Evolutionary conservation across 2,888 invertebrate species (phyloP).

Genomic region (Nomada fucata): DNA sequence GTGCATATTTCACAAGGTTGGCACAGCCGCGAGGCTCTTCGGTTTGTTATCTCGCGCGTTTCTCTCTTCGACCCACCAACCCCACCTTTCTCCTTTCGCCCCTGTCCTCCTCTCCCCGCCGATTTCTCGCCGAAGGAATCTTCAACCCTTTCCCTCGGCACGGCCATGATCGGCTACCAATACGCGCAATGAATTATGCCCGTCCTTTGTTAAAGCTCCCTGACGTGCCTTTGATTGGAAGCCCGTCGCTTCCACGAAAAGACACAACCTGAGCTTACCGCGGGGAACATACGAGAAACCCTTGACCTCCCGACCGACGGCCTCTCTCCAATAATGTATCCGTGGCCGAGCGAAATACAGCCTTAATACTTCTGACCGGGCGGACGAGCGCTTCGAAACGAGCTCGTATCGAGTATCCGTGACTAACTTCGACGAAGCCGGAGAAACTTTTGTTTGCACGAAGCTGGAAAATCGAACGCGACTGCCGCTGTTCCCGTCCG

Average conservation of each 20-base stretch:
- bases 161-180: slow-evolving; percentile 69
- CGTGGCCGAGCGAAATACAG: slow-evolving; percentile 57
- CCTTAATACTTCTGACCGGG: slow-evolving; percentile 34
- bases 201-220: slow-evolving; percentile 69
- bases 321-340: slow-evolving; percentile 45
- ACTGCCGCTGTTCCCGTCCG: background rate
- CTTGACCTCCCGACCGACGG: slow-evolving; percentile 60
- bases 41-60: slow-evolving; percentile 69
- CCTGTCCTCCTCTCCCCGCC: slow-evolving; percentile 1
- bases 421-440: background rate
- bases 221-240: slow-evolving; percentile 75
- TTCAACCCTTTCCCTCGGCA: slow-evolving; percentile 37
- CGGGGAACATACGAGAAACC: slow-evolving; percentile 64
- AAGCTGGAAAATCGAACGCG: slow-evolving; percentile 26
- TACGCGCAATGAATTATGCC: slow-evolving; percentile 70
- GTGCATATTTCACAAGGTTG: slow-evolving; percentile 75
- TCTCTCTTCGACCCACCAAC: slow-evolving; percentile 23
- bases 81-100: background rate
- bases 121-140: slow-evolving; percentile 6
- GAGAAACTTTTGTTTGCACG: background rate
- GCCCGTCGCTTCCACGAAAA: slow-evolving; percentile 44
- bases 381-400: slow-evolving; percentile 3
- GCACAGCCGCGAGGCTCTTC: slow-evolving; percentile 68
- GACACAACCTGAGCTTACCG: slow-evolving; percentile 18
- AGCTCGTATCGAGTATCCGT: background rate